Base-by-base conservation (phyloP, 2,113 vertebrate species). In the Astatoreochromis straeleni region DNA sequence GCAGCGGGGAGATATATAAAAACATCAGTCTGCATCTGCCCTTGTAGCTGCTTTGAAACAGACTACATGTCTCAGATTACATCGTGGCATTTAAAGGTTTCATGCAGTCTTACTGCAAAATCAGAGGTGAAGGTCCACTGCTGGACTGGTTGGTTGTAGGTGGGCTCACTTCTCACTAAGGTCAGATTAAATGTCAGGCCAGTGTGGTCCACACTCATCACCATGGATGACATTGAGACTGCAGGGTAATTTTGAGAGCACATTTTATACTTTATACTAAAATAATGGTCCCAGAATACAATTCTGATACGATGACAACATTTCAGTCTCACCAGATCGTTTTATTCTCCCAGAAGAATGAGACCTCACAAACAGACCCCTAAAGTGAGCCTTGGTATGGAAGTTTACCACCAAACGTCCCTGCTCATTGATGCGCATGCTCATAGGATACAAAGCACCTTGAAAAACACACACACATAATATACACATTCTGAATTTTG, bases 71-170 rank as follows among this genome's bases (percentile, higher is more conserved):
- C 82, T 54, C 4, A 86, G 45, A 12, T 10, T 9, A n/a, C 24
- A 35, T 14, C 8, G 29, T 24, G 1, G n/a, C 17, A 54, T 38
- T 45, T 80, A 24, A 24, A n/a, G 3, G 16, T 29, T 38, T 14
- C 1, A 54, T 26, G 24, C 1, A 1, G 10, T 49, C 97, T 97
- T 96, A 99, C 98, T 42, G 98, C 97, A 90, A 99, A 98, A 91
- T 99, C 98, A 3, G 98, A 99, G 29, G 96, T 91, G 58, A 99
- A 99, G 73, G 95, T 97, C 98, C 98, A 99, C 21, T 98, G 98
- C 92, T 99, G 98, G 3, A 97, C 92, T 0, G 98, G 98, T 87
- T 98, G 98, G 89, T 96, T 97, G 89, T 97, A 98, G 0, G 97
- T 98, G 1, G 97, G 97, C 19, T 98, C 97, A 1, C 96, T 98